phyloP scores from a whole-genome alignment of 2,113 vertebrate genomes.

The Larimichthys polyactis region DNA sequence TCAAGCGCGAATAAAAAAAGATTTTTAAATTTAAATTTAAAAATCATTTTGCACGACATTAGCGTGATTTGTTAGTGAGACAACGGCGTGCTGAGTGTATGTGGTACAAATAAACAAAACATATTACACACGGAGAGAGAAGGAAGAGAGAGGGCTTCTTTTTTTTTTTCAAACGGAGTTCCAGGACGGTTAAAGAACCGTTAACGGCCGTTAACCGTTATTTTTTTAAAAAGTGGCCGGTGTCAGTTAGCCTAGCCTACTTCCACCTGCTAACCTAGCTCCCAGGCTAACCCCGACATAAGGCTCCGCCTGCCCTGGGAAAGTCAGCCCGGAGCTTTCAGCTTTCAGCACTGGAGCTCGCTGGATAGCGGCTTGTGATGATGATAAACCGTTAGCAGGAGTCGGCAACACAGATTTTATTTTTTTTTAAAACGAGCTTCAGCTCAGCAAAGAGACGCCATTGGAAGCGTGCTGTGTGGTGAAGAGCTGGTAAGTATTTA shows the following conservation, averaged over 20 bases:
- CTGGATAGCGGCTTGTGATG: slow-evolving; percentile 65
- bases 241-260: slow-evolving; percentile 64
- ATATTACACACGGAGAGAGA: neutral
- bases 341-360: slow-evolving; percentile 73
- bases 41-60: neutral
- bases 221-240: slow-evolving; percentile 36
- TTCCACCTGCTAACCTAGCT: slow-evolving; percentile 50
- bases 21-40: too few species aligned
- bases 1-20: neutral
- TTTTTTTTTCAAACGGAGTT: neutral
- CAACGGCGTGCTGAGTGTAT: neutral
- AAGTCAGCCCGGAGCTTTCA: slow-evolving; percentile 26
- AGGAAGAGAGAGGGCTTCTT: too few species aligned
- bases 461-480: neutral
- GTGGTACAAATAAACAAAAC: slow-evolving; percentile 37
- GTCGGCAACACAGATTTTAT: slow-evolving; percentile 36
- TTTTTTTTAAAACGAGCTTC: slow-evolving; percentile 1
- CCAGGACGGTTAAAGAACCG: neutral
- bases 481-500: neutral
- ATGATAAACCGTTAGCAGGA: slow-evolving; percentile 23
- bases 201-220: neutral
- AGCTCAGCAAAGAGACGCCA: neutral
- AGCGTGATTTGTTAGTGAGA: neutral
- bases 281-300: too few species aligned
- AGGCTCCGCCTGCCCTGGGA: too few species aligned